Percentiles rank a stretch among this genome's conserved stretches.
These are phyloP conservation scores for Dasypolia templi DNA, from an alignment of 2,888 invertebrate genomes.

Conservation along the genomic window DNA sequence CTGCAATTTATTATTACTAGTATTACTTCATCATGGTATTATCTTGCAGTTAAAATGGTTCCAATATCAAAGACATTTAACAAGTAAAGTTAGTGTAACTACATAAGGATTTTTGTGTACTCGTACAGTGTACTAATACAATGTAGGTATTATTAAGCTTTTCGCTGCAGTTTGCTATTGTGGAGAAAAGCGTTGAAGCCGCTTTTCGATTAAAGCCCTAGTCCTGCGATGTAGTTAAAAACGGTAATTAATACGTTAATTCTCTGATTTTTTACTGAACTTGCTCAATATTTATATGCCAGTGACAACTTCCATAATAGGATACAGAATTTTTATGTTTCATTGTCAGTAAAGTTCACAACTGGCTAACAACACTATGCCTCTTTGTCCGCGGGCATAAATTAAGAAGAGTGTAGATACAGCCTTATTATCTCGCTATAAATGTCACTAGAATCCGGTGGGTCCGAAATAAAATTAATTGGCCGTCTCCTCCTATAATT, in stretches of 20 bases:
- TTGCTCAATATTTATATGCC: constrained; percentile 29
- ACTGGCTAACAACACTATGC: constrained; percentile 39
- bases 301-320: constrained; percentile 35
- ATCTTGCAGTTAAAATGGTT: too few species aligned
- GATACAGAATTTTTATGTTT: constrained; percentile 26
- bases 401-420: constrained; percentile 68
- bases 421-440: constrained; percentile 76
- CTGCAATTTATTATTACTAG: too few species aligned
- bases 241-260: constrained; percentile 7
- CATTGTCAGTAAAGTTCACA: constrained; percentile 42
- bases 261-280: constrained; percentile 21
- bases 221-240: neutral
- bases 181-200: neutral
- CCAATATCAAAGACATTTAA: too few species aligned
- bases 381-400: constrained; percentile 54
- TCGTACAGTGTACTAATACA: too few species aligned
- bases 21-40: too few species aligned
- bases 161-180: too few species aligned
- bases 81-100: too few species aligned
- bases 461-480: constrained; percentile 81
- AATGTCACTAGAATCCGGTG: constrained; percentile 76
- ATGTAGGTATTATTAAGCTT: too few species aligned
- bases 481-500: constrained; percentile 78
- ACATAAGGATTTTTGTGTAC: too few species aligned
- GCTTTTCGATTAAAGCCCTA: neutral